These are phyloP conservation scores for Pectinophora gossypiella DNA, from an alignment of 1,140 invertebrate genomes.

Conservation along the genomic window DNA sequence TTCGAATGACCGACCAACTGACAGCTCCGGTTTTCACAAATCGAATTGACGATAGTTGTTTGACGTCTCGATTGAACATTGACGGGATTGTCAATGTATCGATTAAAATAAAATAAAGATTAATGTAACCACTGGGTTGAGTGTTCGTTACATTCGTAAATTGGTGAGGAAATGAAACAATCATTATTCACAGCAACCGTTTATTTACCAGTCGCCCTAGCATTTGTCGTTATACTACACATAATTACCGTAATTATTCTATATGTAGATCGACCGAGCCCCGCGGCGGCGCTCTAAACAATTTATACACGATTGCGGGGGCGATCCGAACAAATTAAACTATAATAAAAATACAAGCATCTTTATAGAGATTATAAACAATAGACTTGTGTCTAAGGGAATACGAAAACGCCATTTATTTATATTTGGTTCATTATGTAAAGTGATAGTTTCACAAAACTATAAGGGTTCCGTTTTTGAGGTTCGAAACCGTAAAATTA, in stretches of 20 bases:
- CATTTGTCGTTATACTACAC: constrained; percentile 16
- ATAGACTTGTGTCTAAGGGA: constrained; percentile 8
- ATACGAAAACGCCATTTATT: neutral
- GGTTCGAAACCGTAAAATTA: too few species aligned
- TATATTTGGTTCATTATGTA: too few species aligned
- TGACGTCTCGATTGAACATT: too few species aligned
- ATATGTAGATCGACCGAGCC: neutral
- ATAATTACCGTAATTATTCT: constrained; percentile 4
- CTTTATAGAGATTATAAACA: constrained; percentile 16
- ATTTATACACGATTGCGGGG: neutral
- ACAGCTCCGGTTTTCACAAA: too few species aligned
- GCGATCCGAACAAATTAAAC: constrained; percentile 1
- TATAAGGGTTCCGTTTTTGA: too few species aligned
- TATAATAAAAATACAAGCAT: constrained; percentile 17
- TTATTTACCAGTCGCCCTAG: constrained; percentile 19
- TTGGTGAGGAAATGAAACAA: constrained; percentile 20
- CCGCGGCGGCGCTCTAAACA: neutral
- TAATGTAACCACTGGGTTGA: too few species aligned
- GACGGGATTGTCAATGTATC: too few species aligned
- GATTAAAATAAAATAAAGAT: too few species aligned
- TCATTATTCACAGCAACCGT: constrained; percentile 14
- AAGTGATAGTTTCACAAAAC: too few species aligned
- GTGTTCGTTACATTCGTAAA: too few species aligned
- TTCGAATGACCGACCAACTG: too few species aligned
- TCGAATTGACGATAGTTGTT: too few species aligned